A percentile compares a stretch with the other conserved stretches of the same genome.
phyloP scores from a whole-genome alignment of 2,797 vertebrate genomes.

The Peromyscus eremicus region DNA sequence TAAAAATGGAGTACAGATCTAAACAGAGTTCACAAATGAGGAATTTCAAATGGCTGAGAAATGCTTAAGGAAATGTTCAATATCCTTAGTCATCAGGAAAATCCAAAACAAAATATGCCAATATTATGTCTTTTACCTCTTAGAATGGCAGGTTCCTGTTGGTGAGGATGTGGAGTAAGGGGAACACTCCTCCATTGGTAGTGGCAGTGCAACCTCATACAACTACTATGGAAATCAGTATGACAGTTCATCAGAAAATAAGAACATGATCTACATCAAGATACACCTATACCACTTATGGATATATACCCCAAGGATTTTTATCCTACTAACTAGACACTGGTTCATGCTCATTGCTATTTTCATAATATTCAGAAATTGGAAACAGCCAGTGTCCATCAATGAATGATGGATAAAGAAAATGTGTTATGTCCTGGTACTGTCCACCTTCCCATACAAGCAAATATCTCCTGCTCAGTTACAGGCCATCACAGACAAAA shows the following conservation, averaged over 20 bases:
- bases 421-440: neutral
- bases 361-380: neutral
- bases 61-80: neutral
- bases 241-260: neutral
- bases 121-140: neutral
- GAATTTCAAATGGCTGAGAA: neutral
- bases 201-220: neutral
- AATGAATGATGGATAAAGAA: neutral
- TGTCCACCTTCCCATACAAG: neutral
- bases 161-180: neutral
- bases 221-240: neutral
- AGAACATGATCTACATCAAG: neutral
- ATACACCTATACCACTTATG: neutral
- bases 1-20: neutral
- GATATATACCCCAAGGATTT: neutral
- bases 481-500: neutral
- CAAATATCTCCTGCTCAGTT: neutral
- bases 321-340: neutral
- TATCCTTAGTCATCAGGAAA: neutral
- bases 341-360: neutral
- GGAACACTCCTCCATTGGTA: neutral
- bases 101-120: neutral
- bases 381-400: neutral
- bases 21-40: neutral
- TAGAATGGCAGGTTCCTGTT: neutral